Evolutionary conservation across 2,888 invertebrate species (phyloP).

Genomic region (Drosophila flavopinicola): DNA sequence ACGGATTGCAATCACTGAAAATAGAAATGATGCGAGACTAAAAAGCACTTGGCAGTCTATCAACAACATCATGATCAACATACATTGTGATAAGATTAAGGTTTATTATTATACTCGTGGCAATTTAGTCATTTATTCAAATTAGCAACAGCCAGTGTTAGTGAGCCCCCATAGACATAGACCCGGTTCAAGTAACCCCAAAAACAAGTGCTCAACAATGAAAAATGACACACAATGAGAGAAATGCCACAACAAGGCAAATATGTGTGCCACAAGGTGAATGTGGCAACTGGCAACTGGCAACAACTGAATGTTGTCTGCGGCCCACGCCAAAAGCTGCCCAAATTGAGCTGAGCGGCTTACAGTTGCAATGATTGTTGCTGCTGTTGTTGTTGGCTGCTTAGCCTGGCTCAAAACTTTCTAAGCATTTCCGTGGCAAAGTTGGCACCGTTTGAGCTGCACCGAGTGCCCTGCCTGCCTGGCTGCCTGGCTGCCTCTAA

Average conservation of each 20-base stretch:
- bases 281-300: no score
- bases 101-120: constrained; percentile 13
- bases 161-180: constrained; percentile 19
- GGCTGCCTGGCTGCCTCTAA: no score
- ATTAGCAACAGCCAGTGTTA: constrained; percentile 43
- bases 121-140: constrained; percentile 67
- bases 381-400: constrained; percentile 1
- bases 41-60: not conserved
- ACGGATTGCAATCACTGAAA: constrained; percentile 41
- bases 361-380: constrained; percentile 34
- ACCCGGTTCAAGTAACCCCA: constrained; percentile 73
- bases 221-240: constrained; percentile 48
- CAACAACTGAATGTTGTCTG: no score
- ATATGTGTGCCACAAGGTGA: constrained; percentile 60
- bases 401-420: constrained; percentile 54
- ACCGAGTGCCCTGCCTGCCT: constrained; percentile 52
- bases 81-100: constrained; percentile 67
- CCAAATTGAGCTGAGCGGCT: constrained; percentile 59
- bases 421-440: constrained; percentile 48
- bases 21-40: constrained; percentile 63
- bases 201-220: constrained; percentile 68
- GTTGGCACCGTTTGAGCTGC: constrained; percentile 34
- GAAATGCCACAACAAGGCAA: constrained; percentile 34
- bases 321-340: constrained; percentile 59
- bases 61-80: constrained; percentile 21